Evolutionary conservation across 2,888 invertebrate species (phyloP).

Genomic region (Acronicta alni): DNA sequence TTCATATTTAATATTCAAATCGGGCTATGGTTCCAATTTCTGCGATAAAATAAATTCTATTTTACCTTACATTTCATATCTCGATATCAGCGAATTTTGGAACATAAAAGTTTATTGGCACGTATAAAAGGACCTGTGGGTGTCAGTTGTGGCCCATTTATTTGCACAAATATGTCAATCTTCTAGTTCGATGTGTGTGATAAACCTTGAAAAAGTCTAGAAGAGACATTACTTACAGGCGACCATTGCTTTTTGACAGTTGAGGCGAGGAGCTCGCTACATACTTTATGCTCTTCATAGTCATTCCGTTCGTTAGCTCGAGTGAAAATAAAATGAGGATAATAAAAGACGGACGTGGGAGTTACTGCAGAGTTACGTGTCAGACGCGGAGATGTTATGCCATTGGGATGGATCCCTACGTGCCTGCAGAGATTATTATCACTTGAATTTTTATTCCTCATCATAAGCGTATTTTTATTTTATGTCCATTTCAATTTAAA

Average conservation of each 20-base stretch:
- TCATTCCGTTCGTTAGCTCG: constrained; percentile 54
- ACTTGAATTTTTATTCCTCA: constrained; percentile 27
- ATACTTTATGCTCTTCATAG: constrained; percentile 52
- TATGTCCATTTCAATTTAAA: constrained; percentile 8
- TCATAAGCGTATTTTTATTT: constrained; percentile 27
- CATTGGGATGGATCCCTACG: constrained; percentile 57
- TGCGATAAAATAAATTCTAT: constrained; percentile 6
- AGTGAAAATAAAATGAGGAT: constrained; percentile 69
- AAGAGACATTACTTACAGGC: constrained; percentile 35
- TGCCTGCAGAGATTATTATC: constrained; percentile 52
- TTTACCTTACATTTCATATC: constrained; percentile 4
- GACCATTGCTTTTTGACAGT: constrained; percentile 16
- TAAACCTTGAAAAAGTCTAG: constrained; percentile 21
- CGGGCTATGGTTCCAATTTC: not conserved
- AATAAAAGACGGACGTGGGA: constrained; percentile 71
- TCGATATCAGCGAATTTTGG: not conserved
- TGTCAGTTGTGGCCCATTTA: constrained; percentile 21
- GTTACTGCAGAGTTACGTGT: constrained; percentile 64
- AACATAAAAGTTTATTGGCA: constrained; percentile 21
- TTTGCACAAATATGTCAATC: constrained; percentile 25
- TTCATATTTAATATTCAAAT: constrained; percentile 20
- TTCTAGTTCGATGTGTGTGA: constrained; percentile 19
- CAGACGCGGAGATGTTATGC: constrained; percentile 40
- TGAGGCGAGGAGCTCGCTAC: constrained; percentile 19
- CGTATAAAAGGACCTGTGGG: constrained; percentile 27